These are phyloP conservation scores for Boleophthalmus pectinirostris DNA, from an alignment of 2,113 vertebrate species.

Conservation along the genomic window DNA sequence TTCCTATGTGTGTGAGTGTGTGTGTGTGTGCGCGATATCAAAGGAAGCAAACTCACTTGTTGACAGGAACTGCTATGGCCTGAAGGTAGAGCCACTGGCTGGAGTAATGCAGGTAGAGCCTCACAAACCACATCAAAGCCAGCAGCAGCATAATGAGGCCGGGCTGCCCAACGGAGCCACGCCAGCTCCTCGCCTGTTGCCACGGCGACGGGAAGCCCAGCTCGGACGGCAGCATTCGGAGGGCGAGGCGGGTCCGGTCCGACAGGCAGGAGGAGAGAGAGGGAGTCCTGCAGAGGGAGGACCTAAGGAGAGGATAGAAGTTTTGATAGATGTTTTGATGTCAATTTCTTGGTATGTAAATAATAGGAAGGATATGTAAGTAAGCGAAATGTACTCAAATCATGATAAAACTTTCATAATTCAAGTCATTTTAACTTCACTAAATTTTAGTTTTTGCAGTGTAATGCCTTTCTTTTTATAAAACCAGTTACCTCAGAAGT, in stretches of 20 bases:
- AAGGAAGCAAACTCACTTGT: constrained; percentile 86
- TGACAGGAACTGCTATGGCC: constrained; percentile 85
- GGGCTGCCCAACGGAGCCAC: constrained; percentile 72
- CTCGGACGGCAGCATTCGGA: constrained; percentile 74
- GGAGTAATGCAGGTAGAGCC: constrained; percentile 92
- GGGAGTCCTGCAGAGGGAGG: constrained; percentile 18
- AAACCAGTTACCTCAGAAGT: background rate
- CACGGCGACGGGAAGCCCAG: constrained; percentile 74
- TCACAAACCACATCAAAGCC: constrained; percentile 86
- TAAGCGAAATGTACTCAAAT: too few relatives aligned
- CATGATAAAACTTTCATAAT: too few relatives aligned
- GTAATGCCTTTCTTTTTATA: too few relatives aligned
- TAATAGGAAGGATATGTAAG: background rate
- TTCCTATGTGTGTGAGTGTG: constrained; percentile 18
- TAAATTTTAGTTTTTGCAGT: too few relatives aligned
- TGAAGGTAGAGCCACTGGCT: constrained; percentile 93
- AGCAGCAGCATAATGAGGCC: constrained; percentile 78
- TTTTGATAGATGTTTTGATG: background rate
- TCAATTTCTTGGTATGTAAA: background rate
- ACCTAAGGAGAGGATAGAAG: constrained; percentile 27
- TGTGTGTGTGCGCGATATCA: constrained; percentile 59
- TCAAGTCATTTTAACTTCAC: too few relatives aligned
- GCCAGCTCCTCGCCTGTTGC: constrained; percentile 65
- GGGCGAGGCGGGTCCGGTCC: constrained; percentile 67
- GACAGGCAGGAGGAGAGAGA: constrained; percentile 40